Evolutionary conservation across 2,888 invertebrate species (phyloP).

Genomic region (Tiliacea aurago): DNA sequence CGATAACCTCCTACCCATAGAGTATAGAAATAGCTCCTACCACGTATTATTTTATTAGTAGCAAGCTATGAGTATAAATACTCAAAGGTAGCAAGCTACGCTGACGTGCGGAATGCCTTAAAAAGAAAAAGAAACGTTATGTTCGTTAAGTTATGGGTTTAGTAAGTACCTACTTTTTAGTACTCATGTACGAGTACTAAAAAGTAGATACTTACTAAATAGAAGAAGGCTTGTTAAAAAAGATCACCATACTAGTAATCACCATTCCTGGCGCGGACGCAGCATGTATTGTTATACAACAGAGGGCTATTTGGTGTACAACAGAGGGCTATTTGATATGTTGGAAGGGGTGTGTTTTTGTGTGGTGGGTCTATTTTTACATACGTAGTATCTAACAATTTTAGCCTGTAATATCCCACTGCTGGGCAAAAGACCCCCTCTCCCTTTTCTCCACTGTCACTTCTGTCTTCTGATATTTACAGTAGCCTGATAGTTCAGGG

Average conservation of each 20-base stretch:
- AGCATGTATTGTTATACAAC: neutral
- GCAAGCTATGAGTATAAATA: too few species aligned
- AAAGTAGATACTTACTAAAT: too few species aligned
- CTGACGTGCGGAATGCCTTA: neutral
- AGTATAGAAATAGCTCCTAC: too few species aligned
- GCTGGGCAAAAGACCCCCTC: neutral
- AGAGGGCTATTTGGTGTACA: neutral
- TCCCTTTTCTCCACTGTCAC: neutral
- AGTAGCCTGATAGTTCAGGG: neutral
- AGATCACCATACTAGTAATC: neutral
- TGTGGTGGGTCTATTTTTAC: too few species aligned
- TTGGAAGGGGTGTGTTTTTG: too few species aligned
- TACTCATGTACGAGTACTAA: too few species aligned
- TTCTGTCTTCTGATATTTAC: neutral
- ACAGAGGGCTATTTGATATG: too few species aligned
- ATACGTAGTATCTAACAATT: too few species aligned
- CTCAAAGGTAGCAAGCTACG: too few species aligned
- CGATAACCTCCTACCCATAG: neutral
- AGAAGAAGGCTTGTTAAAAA: neutral
- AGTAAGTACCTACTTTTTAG: too few species aligned
- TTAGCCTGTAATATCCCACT: neutral
- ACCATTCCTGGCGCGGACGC: neutral
- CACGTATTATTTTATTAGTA: too few species aligned
- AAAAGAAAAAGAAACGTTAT: neutral
- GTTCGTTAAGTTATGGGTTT: neutral